A percentile compares a stretch with the other conserved stretches of the same genome.
Evolutionary conservation across 2,797 vertebrate genomes (phyloP).

Genomic region (Tangara arthus): DNA sequence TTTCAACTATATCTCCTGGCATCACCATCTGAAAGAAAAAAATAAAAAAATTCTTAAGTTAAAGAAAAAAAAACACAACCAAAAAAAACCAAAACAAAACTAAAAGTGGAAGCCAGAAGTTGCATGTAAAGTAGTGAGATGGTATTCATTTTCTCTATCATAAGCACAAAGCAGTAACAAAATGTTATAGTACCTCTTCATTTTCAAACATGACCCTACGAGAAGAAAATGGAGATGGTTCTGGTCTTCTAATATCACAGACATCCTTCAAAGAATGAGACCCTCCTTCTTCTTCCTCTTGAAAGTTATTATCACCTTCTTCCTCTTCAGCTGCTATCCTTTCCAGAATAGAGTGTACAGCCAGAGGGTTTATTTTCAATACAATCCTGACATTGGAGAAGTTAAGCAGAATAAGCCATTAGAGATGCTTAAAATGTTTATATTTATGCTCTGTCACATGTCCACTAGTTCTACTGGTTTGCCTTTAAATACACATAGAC

Average conservation of each 20-base stretch:
- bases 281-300: constrained; percentile 92
- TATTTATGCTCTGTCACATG: background rate
- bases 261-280: constrained; percentile 97
- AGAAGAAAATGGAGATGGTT: constrained; percentile 97
- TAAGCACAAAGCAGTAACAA: background rate
- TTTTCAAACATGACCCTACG: constrained; percentile 99
- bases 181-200: constrained; percentile 84
- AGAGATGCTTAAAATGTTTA: background rate
- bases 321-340: constrained; percentile 89
- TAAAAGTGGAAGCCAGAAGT: background rate
- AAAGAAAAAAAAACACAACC: background rate
- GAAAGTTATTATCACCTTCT: constrained; percentile 85
- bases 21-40: constrained; percentile 89
- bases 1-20: constrained; percentile 92
- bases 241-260: constrained; percentile 93
- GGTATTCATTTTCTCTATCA: background rate
- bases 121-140: background rate
- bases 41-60: background rate
- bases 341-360: constrained; percentile 95
- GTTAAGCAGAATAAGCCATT: constrained; percentile 23
- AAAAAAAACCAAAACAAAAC: background rate
- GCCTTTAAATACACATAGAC: background rate
- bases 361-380: constrained; percentile 91
- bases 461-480: background rate
- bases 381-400: constrained; percentile 82